Conservation (phyloP, 1,140 invertebrate genomes). For the Vollenhovia emeryi region DNA sequence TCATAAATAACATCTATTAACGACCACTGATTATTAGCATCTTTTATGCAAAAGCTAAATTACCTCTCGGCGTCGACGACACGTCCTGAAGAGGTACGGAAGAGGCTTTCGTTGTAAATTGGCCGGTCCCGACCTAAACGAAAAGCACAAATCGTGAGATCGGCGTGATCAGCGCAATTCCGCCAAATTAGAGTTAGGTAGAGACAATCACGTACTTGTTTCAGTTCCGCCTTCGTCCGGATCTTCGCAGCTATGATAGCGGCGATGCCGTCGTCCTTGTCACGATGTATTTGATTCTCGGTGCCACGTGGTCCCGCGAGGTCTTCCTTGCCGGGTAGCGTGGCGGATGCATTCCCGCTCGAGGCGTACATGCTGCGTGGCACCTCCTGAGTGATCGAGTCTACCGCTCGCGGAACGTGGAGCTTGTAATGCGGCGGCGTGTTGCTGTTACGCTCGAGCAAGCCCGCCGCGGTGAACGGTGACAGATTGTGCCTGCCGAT, state of each 20-base stretch:
- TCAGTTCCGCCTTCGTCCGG: conserved; percentile 93
- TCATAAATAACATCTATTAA: not conserved
- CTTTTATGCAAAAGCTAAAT: not conserved
- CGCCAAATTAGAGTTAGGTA: not conserved
- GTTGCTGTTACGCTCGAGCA: conserved; percentile 84
- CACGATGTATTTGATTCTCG: conserved; percentile 82
- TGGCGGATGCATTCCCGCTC: conserved; percentile 80
- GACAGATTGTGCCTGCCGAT: conserved; percentile 86
- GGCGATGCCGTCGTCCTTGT: conserved; percentile 85
- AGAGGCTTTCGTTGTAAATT: conserved; percentile 75
- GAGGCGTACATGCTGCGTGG: conserved; percentile 79
- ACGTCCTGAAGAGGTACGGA: conserved; percentile 72
- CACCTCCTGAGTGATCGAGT: conserved; percentile 85
- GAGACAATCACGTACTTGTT: conserved; percentile 85
- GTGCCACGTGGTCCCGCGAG: conserved; percentile 75
- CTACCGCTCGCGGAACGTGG: conserved; percentile 89
- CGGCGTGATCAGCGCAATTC: not conserved
- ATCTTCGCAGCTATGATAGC: conserved; percentile 89
- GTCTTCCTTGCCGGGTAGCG: conserved; percentile 79
- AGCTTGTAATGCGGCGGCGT: conserved; percentile 87
- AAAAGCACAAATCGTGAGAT: not conserved
- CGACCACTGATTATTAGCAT: not conserved
- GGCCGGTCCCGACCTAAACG: conserved; percentile 78
- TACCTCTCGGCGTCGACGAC: conserved; percentile 78
- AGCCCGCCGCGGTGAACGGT: conserved; percentile 86